Percentiles rank a stretch among this genome's conserved stretches.
Evolutionary conservation across 1,140 invertebrate species (phyloP).

Genomic region (Scaptomyza hsui): DNA sequence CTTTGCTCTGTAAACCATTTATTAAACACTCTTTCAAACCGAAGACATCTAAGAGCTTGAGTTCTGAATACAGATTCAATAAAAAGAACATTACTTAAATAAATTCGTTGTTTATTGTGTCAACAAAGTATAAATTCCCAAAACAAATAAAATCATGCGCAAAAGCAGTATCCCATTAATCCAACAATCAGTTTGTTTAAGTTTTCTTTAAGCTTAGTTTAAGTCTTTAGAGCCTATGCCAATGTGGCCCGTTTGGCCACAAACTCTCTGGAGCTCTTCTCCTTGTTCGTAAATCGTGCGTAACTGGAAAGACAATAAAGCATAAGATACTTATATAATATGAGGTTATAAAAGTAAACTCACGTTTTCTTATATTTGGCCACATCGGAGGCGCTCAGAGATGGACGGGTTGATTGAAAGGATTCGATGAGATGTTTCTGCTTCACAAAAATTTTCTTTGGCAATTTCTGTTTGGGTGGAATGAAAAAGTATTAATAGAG

Average conservation of each 20-base stretch:
- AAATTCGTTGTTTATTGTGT: conserved; percentile 60
- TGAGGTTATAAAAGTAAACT: conserved; percentile 14
- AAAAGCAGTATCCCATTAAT: conserved; percentile 9
- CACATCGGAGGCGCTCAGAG: conserved; percentile 68
- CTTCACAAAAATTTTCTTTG: conserved; percentile 74
- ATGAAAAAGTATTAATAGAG: conserved; percentile 27
- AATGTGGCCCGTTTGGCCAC: conserved; percentile 77
- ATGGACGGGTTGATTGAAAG: conserved; percentile 70
- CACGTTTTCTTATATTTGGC: conserved; percentile 80
- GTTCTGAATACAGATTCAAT: background rate
- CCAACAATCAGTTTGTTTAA: background rate
- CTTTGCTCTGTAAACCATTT: background rate
- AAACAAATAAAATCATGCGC: conserved; percentile 28
- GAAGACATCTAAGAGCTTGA: too few species aligned
- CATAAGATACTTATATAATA: too few species aligned
- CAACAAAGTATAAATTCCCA: conserved; percentile 48
- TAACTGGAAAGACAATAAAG: conserved; percentile 55
- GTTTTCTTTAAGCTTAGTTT: conserved; percentile 40
- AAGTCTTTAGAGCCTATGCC: conserved; percentile 66
- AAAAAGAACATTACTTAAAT: conserved; percentile 14
- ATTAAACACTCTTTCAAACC: background rate
- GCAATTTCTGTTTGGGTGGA: conserved; percentile 63
- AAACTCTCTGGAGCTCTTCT: conserved; percentile 75
- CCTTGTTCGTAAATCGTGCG: conserved; percentile 79
- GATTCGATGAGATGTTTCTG: conserved; percentile 78